These are phyloP conservation scores for Mactra quadrangularis DNA, from an alignment of 1,140 invertebrate species.

Conservation along the genomic window DNA sequence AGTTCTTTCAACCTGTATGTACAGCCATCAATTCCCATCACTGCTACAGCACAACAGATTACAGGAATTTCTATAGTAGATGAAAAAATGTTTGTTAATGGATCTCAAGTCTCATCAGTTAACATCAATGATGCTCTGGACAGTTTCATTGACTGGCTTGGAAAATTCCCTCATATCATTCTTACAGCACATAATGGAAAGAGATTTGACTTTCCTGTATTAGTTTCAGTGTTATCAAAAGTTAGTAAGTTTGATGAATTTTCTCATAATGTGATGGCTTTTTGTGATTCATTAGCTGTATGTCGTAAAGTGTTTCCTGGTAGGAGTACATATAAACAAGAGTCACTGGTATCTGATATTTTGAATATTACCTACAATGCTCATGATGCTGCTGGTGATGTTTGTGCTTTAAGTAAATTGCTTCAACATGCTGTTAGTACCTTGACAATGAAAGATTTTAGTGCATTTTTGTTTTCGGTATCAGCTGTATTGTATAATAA, in stretches of 20 bases:
- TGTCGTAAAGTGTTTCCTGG: not conserved
- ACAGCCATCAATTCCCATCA: not conserved
- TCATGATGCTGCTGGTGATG: constrained; percentile 7
- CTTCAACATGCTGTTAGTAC: not conserved
- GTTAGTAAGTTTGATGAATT: not conserved
- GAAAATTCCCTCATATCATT: not conserved
- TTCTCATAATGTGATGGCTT: not conserved
- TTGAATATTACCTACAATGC: not conserved
- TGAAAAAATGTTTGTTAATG: not conserved
- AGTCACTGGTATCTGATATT: not conserved
- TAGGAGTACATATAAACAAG: not conserved
- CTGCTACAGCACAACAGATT: not conserved
- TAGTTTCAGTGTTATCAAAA: not conserved
- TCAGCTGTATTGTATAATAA: too few species aligned
- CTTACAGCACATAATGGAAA: constrained; percentile 13
- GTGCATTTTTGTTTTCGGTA: too few species aligned
- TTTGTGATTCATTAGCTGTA: not conserved
- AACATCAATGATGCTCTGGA: not conserved
- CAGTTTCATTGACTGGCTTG: not conserved
- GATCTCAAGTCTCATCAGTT: not conserved
- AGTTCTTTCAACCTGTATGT: not conserved
- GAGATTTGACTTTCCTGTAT: constrained; percentile 13
- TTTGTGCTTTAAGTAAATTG: not conserved
- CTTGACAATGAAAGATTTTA: too few species aligned
- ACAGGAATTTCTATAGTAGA: not conserved